These are phyloP conservation scores for Zaprionus davidi DNA, from an alignment of 1,140 invertebrate species.

Conservation along the genomic window DNA sequence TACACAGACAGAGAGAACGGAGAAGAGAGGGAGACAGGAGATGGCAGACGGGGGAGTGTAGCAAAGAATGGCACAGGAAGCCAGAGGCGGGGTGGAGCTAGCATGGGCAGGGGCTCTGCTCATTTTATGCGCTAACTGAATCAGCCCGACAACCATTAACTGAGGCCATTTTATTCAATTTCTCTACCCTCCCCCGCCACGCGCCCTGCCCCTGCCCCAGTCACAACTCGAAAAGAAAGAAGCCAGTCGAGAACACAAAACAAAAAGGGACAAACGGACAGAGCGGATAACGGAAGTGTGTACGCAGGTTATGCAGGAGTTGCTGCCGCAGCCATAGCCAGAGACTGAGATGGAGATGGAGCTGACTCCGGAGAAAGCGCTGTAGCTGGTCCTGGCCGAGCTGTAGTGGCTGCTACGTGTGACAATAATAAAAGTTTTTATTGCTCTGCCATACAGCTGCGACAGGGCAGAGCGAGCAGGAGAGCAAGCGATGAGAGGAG, in stretches of 20 bases:
- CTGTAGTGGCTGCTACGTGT: constrained; percentile 63
- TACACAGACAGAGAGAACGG: constrained; percentile 31
- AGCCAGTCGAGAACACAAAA: constrained; percentile 32
- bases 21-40: constrained; percentile 16
- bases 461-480: constrained; percentile 22
- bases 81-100: background rate
- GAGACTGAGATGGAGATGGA: constrained; percentile 20
- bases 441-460: constrained; percentile 75
- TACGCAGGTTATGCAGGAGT: constrained; percentile 77
- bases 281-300: constrained; percentile 74
- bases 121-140: constrained; percentile 82
- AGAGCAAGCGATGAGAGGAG: constrained; percentile 21
- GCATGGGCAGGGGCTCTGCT: constrained; percentile 44
- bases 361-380: background rate
- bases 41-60: background rate
- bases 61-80: constrained; percentile 41
- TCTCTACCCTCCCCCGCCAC: constrained; percentile 47
- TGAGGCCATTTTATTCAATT: constrained; percentile 82
- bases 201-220: background rate
- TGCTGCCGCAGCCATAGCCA: constrained; percentile 24
- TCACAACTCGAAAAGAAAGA: constrained; percentile 17
- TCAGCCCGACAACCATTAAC: constrained; percentile 82
- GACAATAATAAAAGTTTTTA: constrained; percentile 83
- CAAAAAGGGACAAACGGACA: constrained; percentile 23
- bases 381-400: constrained; percentile 39